These are phyloP conservation scores for Pristionchus maxplancki DNA, from an alignment of 2,888 invertebrate genomes.

Conservation along the genomic window DNA sequence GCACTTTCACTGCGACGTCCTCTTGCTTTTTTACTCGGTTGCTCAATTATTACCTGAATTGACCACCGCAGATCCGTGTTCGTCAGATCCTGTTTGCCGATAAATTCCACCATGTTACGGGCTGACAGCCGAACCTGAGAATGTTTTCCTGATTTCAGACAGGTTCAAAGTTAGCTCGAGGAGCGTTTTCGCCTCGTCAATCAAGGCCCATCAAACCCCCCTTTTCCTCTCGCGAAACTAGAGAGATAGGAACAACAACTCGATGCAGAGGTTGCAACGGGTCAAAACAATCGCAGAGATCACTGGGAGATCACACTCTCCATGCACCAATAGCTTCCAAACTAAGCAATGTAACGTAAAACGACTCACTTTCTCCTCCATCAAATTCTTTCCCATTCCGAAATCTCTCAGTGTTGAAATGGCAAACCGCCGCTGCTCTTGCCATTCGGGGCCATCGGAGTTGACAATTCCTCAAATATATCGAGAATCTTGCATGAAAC, in stretches of 20 bases:
- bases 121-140: not conserved
- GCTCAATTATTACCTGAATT: not conserved
- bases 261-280: too few relatives aligned
- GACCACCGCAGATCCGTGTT: not conserved
- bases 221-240: too few relatives aligned
- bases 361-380: not conserved
- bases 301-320: too few relatives aligned
- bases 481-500: not conserved
- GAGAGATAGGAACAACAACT: too few relatives aligned
- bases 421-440: not conserved
- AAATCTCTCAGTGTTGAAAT: not conserved
- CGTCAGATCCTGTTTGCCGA: not conserved
- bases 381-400: slow-evolving; percentile 33
- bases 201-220: too few relatives aligned
- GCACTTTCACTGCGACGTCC: too few relatives aligned
- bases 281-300: not conserved
- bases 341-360: too few relatives aligned
- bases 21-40: too few relatives aligned
- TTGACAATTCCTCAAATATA: not conserved
- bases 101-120: not conserved
- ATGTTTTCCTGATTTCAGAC: too few relatives aligned
- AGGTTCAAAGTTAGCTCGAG: too few relatives aligned
- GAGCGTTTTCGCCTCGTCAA: too few relatives aligned
- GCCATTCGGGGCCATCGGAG: not conserved
- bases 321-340: too few relatives aligned